Percentiles rank a stretch among this genome's conserved stretches.
These are phyloP conservation scores for Laothoe populi DNA, from an alignment of 2,888 invertebrate genomes.

Conservation along the genomic window DNA sequence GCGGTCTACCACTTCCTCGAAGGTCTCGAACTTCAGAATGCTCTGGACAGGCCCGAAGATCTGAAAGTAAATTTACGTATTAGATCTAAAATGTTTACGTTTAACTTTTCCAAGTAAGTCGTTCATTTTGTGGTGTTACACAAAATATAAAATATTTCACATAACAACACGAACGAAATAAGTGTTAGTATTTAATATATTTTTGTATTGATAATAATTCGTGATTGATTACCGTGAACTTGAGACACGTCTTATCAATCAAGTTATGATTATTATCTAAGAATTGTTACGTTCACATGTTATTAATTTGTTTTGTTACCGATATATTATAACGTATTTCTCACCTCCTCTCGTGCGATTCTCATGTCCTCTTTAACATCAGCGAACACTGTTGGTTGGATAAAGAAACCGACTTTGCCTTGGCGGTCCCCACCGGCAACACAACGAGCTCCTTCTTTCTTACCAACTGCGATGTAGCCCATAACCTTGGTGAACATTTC, in stretches of 20 bases:
- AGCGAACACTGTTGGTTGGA: conserved; percentile 92
- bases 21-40: conserved; percentile 92
- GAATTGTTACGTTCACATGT: background rate
- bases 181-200: too few relatives aligned
- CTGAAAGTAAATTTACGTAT: conserved; percentile 64
- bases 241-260: background rate
- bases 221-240: background rate
- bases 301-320: too few relatives aligned
- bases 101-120: background rate
- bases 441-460: conserved; percentile 91
- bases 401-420: conserved; percentile 89
- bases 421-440: conserved; percentile 89
- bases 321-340: conserved; percentile 29
- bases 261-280: background rate
- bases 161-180: too few relatives aligned
- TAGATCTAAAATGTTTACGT: background rate
- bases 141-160: too few relatives aligned
- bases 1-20: conserved; percentile 93
- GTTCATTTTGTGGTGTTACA: too few relatives aligned
- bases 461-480: conserved; percentile 90
- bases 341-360: conserved; percentile 90
- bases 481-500: conserved; percentile 91
- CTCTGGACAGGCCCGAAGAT: conserved; percentile 97
- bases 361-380: conserved; percentile 91
- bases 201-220: too few relatives aligned